phyloP scores from a whole-genome alignment of 2,113 vertebrate genomes.

The Antechinus flavipes region DNA sequence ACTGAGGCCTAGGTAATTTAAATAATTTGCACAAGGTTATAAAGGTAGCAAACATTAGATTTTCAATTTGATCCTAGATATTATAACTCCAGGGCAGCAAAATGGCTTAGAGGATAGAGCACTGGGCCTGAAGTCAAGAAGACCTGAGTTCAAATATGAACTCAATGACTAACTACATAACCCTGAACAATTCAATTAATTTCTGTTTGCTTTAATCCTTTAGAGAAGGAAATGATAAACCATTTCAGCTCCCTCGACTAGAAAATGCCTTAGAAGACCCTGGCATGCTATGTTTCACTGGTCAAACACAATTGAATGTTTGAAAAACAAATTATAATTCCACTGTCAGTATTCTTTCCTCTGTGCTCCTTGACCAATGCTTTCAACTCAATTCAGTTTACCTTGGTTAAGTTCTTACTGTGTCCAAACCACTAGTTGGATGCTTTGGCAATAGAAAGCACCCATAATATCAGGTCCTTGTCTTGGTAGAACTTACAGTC shows the following conservation, averaged over 20 bases:
- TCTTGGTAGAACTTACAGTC: background rate
- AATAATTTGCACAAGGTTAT: background rate
- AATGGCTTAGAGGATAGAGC: background rate
- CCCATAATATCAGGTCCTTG: background rate
- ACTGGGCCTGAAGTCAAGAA: background rate
- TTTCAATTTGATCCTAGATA: background rate
- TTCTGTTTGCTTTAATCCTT: background rate
- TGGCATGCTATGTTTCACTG: background rate
- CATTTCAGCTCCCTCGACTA: background rate
- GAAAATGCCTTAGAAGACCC: background rate
- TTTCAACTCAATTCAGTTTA: background rate
- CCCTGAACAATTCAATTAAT: background rate
- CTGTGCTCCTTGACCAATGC: background rate
- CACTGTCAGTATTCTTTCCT: background rate
- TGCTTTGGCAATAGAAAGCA: too few relatives aligned
- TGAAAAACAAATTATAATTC: background rate
- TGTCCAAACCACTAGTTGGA: background rate
- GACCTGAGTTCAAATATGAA: background rate
- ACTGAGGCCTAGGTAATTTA: background rate
- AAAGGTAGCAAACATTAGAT: background rate
- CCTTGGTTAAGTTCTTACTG: background rate
- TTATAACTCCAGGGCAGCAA: background rate
- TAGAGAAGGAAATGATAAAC: background rate
- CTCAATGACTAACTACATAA: background rate
- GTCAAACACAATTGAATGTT: background rate